Conservation (phyloP, 1,140 invertebrate genomes). For the Drosophila bocqueti region DNA sequence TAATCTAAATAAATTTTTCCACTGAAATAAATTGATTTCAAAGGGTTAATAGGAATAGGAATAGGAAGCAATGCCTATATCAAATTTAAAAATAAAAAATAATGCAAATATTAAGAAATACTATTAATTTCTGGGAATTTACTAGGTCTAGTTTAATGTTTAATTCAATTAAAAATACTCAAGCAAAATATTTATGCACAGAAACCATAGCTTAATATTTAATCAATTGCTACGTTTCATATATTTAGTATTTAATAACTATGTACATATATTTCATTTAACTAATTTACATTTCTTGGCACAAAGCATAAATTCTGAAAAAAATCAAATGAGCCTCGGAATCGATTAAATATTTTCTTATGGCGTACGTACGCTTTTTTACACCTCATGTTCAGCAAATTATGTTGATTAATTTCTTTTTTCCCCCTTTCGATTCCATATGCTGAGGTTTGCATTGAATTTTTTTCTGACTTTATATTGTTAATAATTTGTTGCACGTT, state of each 20-base stretch:
- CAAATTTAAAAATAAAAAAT: no score
- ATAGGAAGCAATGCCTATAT: no score
- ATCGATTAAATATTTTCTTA: slow-evolving; percentile 44
- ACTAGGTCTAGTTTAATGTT: no score
- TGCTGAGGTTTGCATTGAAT: slow-evolving; percentile 60
- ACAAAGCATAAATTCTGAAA: neutral
- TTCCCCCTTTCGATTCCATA: slow-evolving; percentile 16
- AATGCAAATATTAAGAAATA: no score
- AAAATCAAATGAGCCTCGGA: neutral
- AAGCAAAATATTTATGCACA: no score
- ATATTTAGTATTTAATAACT: neutral
- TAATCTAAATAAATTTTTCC: no score
- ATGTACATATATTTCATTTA: neutral
- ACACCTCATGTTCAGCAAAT: slow-evolving; percentile 39
- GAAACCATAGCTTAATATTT: neutral
- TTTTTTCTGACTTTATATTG: slow-evolving; percentile 27
- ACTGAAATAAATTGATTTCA: no score
- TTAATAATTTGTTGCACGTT: slow-evolving; percentile 58
- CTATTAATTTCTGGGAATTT: no score
- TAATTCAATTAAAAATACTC: no score
- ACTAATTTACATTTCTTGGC: neutral
- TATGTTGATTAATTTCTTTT: slow-evolving; percentile 22
- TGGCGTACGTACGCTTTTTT: slow-evolving; percentile 32
- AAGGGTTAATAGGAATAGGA: no score
- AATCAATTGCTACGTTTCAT: neutral